Percentiles rank a stretch among this genome's conserved stretches.
phyloP scores from a whole-genome alignment of 2,797 vertebrate genomes.

The Xenopus petersii region DNA sequence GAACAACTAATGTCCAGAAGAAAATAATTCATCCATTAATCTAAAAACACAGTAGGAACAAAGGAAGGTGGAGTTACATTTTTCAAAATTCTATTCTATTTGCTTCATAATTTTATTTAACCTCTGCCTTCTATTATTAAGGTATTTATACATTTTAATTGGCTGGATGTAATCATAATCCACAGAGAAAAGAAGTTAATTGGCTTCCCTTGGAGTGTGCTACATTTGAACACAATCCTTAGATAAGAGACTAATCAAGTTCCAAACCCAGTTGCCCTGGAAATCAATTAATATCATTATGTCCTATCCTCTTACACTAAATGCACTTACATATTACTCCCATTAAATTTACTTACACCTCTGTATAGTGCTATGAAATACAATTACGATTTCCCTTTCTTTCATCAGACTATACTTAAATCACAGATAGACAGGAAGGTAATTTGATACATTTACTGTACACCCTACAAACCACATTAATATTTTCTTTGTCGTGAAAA shows the following conservation, averaged over 20 bases:
- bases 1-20: too few relatives aligned
- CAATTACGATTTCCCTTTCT: constrained; percentile 20
- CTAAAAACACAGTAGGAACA: too few relatives aligned
- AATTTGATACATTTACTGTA: constrained; percentile 19
- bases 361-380: constrained; percentile 23
- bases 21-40: too few relatives aligned
- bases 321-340: constrained; percentile 36
- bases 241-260: constrained; percentile 45
- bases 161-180: constrained; percentile 44
- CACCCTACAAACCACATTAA: neutral
- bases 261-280: constrained; percentile 37
- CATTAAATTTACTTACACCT: constrained; percentile 19
- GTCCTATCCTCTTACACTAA: constrained; percentile 42
- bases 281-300: constrained; percentile 47
- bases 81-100: constrained; percentile 22
- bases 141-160: constrained; percentile 45
- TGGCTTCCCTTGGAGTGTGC: constrained; percentile 47
- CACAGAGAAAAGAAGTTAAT: constrained; percentile 41
- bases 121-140: constrained; percentile 42
- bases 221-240: constrained; percentile 32
- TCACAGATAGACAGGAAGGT: constrained; percentile 15
- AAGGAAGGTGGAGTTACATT: too few relatives aligned
- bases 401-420: constrained; percentile 15
- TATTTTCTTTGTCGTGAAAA: neutral
- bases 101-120: constrained; percentile 39